Evolutionary conservation across 2,797 vertebrate species (phyloP).

Genomic region (Notamacropus eugenii): DNA sequence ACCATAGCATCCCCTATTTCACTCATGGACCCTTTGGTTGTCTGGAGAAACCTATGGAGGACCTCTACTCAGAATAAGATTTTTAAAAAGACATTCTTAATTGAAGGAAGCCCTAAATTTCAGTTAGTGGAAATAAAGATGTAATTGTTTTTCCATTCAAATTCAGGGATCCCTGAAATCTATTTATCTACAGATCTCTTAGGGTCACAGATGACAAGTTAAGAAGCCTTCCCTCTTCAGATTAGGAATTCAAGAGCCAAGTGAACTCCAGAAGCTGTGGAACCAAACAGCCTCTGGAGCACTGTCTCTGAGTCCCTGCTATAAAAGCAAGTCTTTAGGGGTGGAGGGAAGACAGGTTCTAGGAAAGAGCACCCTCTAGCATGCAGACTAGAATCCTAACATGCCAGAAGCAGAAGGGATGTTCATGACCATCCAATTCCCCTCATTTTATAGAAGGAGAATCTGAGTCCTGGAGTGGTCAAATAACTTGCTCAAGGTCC

Average conservation of each 20-base stretch:
- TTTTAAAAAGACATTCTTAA: not conserved
- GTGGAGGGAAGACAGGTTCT: not conserved
- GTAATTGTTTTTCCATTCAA: not conserved
- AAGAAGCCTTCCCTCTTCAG: not conserved
- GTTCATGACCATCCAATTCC: not conserved
- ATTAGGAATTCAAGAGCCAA: not conserved
- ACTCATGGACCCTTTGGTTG: not conserved
- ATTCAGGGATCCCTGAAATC: not conserved
- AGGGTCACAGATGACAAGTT: not conserved
- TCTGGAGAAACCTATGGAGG: not conserved
- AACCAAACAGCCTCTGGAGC: not conserved
- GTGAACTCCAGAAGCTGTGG: not conserved
- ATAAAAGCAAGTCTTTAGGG: not conserved
- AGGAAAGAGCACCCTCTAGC: not conserved
- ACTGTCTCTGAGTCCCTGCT: not conserved
- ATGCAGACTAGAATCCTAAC: not conserved
- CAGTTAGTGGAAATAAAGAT: not conserved
- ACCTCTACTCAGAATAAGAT: not conserved
- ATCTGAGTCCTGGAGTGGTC: not conserved
- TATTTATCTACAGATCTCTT: not conserved
- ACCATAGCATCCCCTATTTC: not conserved
- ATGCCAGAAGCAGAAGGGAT: not conserved
- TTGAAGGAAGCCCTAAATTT: not conserved
- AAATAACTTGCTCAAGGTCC: not conserved
- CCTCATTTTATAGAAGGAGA: not conserved